Evolutionary conservation across 2,113 vertebrate species (phyloP).

Genomic region (Acrocephalus kingi): DNA sequence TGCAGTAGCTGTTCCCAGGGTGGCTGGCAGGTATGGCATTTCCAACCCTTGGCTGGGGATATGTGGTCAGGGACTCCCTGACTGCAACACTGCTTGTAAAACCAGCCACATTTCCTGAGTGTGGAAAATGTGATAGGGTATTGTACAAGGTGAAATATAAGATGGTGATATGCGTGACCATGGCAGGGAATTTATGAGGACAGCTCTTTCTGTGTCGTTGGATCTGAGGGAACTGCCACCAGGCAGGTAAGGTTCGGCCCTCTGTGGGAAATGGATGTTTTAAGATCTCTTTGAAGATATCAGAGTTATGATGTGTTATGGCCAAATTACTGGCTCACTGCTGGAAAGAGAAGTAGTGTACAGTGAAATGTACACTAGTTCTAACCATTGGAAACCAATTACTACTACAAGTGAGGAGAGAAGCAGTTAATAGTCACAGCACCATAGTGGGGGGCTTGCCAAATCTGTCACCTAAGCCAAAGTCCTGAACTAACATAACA

Average conservation of each 20-base stretch:
- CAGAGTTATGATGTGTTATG: not conserved
- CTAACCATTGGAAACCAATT: not conserved
- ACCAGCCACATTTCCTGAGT: not conserved
- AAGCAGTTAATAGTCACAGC: not conserved
- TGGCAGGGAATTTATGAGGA: not conserved
- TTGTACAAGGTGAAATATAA: not conserved
- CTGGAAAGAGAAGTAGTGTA: not conserved
- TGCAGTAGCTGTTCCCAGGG: conserved; percentile 16
- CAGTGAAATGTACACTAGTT: not conserved
- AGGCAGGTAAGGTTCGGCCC: not conserved
- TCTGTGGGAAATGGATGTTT: not conserved
- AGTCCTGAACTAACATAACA: not conserved
- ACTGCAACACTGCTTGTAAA: not conserved
- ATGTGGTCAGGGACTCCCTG: not conserved
- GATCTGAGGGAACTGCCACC: not conserved
- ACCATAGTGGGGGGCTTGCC: not conserved
- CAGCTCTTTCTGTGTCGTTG: not conserved
- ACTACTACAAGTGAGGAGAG: not conserved
- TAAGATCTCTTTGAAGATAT: not conserved
- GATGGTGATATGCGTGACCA: not conserved
- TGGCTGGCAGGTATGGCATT: not conserved
- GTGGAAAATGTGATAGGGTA: not conserved
- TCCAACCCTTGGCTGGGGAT: not conserved
- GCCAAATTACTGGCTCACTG: conserved; percentile 4
- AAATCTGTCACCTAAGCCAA: conserved; percentile 7